Base-by-base conservation (phyloP, 2,888 invertebrate species). In the Gastrophysa polygoni region DNA sequence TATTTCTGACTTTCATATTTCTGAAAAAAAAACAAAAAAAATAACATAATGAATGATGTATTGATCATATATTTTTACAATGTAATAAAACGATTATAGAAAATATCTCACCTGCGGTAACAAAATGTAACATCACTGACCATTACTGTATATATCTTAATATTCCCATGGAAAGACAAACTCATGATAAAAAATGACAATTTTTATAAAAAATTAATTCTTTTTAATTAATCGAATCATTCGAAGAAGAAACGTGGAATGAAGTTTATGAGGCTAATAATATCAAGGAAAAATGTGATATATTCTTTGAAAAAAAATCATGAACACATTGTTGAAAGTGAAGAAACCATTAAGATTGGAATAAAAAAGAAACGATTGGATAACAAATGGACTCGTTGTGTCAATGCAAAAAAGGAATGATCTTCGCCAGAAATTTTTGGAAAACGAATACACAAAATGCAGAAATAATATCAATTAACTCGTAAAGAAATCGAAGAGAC, bases 391-490 rank as follows among this genome's bases (percentile, higher is more conserved):
- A 11, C 24, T 49, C 48, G 14, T 49, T 1, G 14, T 24, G 11
- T 24, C 48, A 49, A 49, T 47, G 47, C 18, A 47, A 20, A 47
- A 20, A 20, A 47, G 47, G 20, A 20, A 47, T 20, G 20, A 20
- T 18, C 6, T 47, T 20, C 20, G 20, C 8, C 20, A 47, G 20
- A 47, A 20, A 47, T 18, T 18, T 2, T 8, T 18, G 14, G 24
- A 24, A 24, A 24, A 21, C n/a, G 48, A 49, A 49, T 49, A 49
- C 14, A 24, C n/a, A 49, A 49, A 24, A 8, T 21, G 24, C 3
- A 49, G 24, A 49, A 49, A 49, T n/a, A 49, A 49, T 24, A 49
- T 49, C 24, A 49, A 49, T 24, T 14, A 6, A 10, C 28, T 24
- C n/a, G 28, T 49, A 11, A 24, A 24, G n/a, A 49, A 49, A n/a